Percentiles rank a stretch among this genome's conserved stretches.
Conservation (phyloP, 1,140 invertebrate genomes). For the Leptopilina clavipes region DNA sequence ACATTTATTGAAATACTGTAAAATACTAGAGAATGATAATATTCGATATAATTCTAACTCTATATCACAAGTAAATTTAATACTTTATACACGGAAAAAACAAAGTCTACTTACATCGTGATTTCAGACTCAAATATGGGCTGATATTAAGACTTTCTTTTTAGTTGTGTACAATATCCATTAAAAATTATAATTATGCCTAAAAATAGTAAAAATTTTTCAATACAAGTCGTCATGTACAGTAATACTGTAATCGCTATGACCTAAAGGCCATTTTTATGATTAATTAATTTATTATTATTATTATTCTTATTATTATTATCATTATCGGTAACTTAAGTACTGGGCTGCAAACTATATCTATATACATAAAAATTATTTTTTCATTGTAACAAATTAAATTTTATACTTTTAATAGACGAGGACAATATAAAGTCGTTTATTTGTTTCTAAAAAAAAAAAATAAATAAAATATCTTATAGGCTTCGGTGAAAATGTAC, state of each 20-base stretch:
- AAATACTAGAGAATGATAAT: background rate
- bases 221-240: background rate
- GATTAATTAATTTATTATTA: background rate
- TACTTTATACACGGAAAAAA: too few species aligned
- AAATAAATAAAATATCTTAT: background rate
- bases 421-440: background rate
- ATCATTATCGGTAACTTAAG: conserved; percentile 18
- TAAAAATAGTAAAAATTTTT: background rate
- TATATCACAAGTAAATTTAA: conserved; percentile 8
- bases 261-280: conserved; percentile 7
- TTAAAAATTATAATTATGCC: background rate
- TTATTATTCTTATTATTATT: too few species aligned
- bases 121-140: too few species aligned
- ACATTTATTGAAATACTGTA: background rate
- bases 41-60: background rate
- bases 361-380: background rate
- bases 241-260: conserved; percentile 25
- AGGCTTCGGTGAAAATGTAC: background rate
- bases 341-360: conserved; percentile 17
- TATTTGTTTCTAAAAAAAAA: background rate
- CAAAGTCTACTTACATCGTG: too few species aligned
- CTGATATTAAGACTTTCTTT: too few species aligned
- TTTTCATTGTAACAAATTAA: background rate
- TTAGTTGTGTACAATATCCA: too few species aligned
- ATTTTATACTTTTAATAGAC: background rate